Conservation (phyloP, 2,888 invertebrate species). For the Eupithecia abbreviata region DNA sequence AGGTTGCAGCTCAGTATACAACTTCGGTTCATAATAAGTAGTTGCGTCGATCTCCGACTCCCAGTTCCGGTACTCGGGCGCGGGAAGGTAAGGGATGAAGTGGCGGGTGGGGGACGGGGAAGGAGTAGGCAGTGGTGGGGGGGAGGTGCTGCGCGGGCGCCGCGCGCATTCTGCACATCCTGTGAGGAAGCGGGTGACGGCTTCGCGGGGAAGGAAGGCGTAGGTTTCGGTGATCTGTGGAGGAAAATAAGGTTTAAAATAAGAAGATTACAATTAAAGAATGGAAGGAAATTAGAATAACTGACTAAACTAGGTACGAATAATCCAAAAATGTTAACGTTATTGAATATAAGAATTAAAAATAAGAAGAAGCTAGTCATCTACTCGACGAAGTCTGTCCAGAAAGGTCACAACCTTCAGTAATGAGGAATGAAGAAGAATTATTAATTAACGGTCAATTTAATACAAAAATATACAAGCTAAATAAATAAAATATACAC, state of each 20-base stretch:
- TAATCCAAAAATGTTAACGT: no score
- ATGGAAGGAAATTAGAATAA: no score
- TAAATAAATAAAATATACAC: no score
- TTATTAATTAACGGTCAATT: no score
- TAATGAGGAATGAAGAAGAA: no score
- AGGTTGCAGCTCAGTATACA: conserved; percentile 74
- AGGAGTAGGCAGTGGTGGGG: conserved; percentile 80
- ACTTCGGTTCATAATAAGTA: conserved; percentile 77
- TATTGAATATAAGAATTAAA: no score
- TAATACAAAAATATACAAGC: no score
- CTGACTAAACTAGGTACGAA: no score
- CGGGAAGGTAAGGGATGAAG: conserved; percentile 75
- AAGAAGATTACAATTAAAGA: no score
- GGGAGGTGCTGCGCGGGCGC: conserved; percentile 87
- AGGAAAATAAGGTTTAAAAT: conserved; percentile 38
- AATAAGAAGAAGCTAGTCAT: no score
- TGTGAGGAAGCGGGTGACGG: conserved; percentile 97
- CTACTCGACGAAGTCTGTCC: no score
- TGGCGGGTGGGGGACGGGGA: conserved; percentile 79
- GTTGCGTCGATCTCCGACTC: conserved; percentile 81
- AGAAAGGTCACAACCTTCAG: no score
- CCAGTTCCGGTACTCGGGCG: conserved; percentile 80
- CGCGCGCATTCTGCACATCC: conserved; percentile 97
- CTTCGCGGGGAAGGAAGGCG: conserved; percentile 97
- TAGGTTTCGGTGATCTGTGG: conserved; percentile 97